A percentile compares a stretch with the other conserved stretches of the same genome.
Conservation (phyloP, 2,797 vertebrate species). For the Mormyrus proboscirostris region DNA sequence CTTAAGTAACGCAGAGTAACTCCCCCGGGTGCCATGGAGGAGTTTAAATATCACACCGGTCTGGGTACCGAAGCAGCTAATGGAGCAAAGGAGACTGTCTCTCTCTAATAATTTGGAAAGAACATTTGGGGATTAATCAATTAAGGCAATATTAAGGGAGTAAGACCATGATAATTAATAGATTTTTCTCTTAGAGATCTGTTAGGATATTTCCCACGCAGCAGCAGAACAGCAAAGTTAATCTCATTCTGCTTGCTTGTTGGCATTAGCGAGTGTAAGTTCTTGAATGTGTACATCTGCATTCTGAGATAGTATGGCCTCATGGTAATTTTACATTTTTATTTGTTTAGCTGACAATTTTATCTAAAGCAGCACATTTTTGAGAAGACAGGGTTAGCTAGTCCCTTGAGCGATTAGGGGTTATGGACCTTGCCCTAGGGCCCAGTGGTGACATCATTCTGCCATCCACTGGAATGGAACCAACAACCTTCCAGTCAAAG, state of each 20-base stretch:
- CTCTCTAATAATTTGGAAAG: not conserved
- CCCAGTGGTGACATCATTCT: not conserved
- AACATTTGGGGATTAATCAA: not conserved
- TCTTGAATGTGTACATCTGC: not conserved
- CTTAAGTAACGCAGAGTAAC: not conserved
- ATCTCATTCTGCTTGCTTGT: not conserved
- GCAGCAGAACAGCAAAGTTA: not conserved
- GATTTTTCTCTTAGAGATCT: not conserved
- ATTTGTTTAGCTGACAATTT: not conserved
- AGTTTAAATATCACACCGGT: not conserved
- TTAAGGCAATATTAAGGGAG: slow-evolving; percentile 7
- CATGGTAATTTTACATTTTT: not conserved
- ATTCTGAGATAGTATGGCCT: not conserved
- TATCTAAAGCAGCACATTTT: not conserved
- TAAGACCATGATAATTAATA: not conserved
- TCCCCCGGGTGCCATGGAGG: not conserved
- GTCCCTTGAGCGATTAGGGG: not conserved
- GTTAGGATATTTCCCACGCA: not conserved
- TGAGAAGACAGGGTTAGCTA: not conserved
- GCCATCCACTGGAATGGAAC: not conserved
- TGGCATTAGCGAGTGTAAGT: not conserved
- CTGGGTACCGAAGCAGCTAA: not conserved
- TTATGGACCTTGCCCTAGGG: not conserved
- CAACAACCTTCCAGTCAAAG: not conserved
- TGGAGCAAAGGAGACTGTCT: not conserved